phyloP scores from a whole-genome alignment of 92 coral and sea anemone species.

The Siderastrea siderea region DNA sequence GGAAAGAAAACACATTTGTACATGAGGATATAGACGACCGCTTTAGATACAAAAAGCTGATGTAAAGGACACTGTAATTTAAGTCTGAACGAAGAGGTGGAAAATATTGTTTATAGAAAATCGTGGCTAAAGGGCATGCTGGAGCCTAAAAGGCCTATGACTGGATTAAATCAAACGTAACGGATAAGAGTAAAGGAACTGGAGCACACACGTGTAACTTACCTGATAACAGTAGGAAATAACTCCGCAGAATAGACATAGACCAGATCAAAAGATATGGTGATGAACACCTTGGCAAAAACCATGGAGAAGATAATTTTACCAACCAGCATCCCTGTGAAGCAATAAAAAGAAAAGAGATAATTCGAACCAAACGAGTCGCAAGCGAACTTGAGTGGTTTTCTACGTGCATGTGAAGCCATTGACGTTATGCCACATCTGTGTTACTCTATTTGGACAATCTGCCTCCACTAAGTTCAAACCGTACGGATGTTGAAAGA shows the following conservation, averaged over 20 bases:
- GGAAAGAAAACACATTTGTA: neutral
- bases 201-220: neutral
- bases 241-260: slow-evolving; percentile 53
- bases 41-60: no score
- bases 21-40: neutral
- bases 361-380: neutral
- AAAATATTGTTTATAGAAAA: no score
- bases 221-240: slow-evolving; percentile 67
- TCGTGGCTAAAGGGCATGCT: no score
- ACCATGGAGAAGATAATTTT: slow-evolving; percentile 53
- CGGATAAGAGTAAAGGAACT: no score
- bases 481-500: no score
- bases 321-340: slow-evolving; percentile 51
- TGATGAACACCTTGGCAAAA: slow-evolving; percentile 53
- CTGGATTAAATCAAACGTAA: neutral
- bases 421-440: no score
- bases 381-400: no score
- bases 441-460: no score
- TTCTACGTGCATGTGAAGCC: no score
- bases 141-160: neutral
- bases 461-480: no score
- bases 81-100: no score
- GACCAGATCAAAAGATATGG: slow-evolving; percentile 54
- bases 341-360: slow-evolving; percentile 3
- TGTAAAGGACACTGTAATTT: no score